A percentile compares a stretch with the other conserved stretches of the same genome.
Evolutionary conservation across 23 tunicate genomes (phyloP).

Genomic region (Aplidium turbinatum): DNA sequence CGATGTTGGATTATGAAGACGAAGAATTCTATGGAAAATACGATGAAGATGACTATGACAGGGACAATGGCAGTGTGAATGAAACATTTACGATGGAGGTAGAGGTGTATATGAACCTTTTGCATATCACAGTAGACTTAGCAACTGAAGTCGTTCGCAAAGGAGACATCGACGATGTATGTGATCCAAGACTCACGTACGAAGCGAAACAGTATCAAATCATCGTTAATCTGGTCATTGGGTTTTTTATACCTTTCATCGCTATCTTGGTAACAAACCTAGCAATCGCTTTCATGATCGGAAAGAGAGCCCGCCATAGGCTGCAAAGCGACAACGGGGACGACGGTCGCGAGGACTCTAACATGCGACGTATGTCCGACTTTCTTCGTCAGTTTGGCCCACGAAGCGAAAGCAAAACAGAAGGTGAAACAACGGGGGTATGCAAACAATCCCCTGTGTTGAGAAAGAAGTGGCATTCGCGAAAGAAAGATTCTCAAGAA

Average conservation of each 20-base stretch:
- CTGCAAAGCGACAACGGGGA: constrained; percentile 32
- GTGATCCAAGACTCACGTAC: constrained; percentile 47
- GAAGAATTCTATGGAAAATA: too few relatives aligned
- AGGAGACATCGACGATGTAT: constrained; percentile 38
- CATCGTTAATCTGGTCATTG: constrained; percentile 64
- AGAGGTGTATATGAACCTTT: too few relatives aligned
- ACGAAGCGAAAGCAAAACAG: constrained; percentile 33
- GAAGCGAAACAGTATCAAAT: constrained; percentile 56
- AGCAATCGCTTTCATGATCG: constrained; percentile 74
- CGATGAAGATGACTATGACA: too few relatives aligned
- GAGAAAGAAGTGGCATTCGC: constrained; percentile 7
- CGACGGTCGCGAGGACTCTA: not conserved
- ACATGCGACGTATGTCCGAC: constrained; percentile 81
- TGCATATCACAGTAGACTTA: not conserved
- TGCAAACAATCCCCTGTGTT: constrained; percentile 25
- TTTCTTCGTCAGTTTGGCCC: constrained; percentile 51
- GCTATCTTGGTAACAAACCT: constrained; percentile 72
- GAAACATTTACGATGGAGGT: too few relatives aligned
- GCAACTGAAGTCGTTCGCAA: not conserved
- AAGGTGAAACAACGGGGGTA: constrained; percentile 33
- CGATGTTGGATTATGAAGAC: too few relatives aligned
- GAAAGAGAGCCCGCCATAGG: constrained; percentile 55
- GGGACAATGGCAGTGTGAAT: too few relatives aligned
- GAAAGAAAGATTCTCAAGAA: not conserved
- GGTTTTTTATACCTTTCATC: constrained; percentile 79